A percentile compares a stretch with the other conserved stretches of the same genome.
Evolutionary conservation across 2,113 vertebrate genomes (phyloP).

Genomic region (Psilopsiagon aurifrons): DNA sequence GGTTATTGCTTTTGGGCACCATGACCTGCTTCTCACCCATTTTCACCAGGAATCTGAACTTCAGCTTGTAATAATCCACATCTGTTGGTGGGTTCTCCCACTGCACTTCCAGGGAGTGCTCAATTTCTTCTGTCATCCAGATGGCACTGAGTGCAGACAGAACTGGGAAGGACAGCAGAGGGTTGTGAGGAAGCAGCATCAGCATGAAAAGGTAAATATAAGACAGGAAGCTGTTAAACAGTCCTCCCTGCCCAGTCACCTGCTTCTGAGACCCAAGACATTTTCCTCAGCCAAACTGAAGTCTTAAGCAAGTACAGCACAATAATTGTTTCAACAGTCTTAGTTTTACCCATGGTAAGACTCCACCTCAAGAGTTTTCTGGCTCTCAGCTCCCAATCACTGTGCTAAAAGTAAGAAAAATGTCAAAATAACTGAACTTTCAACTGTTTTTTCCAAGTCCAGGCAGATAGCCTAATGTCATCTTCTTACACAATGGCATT

Average conservation of each 20-base stretch:
- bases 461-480: not conserved
- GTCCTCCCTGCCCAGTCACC: not conserved
- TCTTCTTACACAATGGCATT: not conserved
- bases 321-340: not conserved
- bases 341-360: not conserved
- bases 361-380: not conserved
- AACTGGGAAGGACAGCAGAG: slow-evolving; percentile 52
- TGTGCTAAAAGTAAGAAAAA: not conserved
- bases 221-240: not conserved
- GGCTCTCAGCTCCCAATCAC: not conserved
- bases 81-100: slow-evolving; percentile 83
- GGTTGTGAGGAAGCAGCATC: not conserved
- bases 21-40: slow-evolving; percentile 75
- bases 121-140: slow-evolving; percentile 83
- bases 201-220: not conserved
- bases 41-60: slow-evolving; percentile 72
- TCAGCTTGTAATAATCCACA: slow-evolving; percentile 86
- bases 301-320: not conserved
- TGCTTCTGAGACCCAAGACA: not conserved
- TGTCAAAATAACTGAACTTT: not conserved
- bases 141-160: slow-evolving; percentile 71
- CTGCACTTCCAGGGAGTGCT: slow-evolving; percentile 85
- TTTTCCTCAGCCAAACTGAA: not conserved
- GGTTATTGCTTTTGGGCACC: slow-evolving; percentile 79
- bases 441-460: not conserved